Evolutionary conservation across 2,113 vertebrate species (phyloP), one percentile per base, ranked within the genome.

Genomic region (Apodemus sylvaticus): DNA sequence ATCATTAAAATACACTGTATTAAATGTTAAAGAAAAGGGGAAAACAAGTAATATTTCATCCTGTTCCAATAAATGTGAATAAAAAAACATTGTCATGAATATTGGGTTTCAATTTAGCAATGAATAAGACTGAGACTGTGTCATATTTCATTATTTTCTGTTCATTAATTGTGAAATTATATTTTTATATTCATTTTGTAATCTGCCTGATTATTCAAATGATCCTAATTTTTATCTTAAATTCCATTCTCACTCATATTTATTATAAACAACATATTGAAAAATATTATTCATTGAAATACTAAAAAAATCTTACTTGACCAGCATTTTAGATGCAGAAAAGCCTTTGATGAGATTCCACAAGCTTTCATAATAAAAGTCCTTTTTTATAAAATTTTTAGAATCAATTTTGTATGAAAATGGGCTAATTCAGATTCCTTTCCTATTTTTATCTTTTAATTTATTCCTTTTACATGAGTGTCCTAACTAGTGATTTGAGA

Each of bases 1-100:
- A 13, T 45, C 34, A 70, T 22, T 14, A 60, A 86, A 20, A 4
- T 60, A n/a, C n/a, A 62, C 7, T 60, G 1, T 79, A 79, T 60
- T 45, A 79, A 93, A 64, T 53, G 2, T 16, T 60, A 71, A 71
- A 60, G 58, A 20, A 93, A 76, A 76, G 29, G 16, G 53, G 70
- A 71, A 51, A 86, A 62, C 10, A 76, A 39, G 82, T 22, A 68
- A 71, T 20, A 13, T 79, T 10, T 71, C 39, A 79, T 19, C 7
- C 12, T 62, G 26, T 78, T 42, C 24, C 7, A 29, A 16, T 79
- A 81, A 29, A 73, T 73, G 39, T 73, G 24, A 51, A 7, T 14
- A 53, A 2, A 0, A 0, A 9, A 10, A n/a, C 1, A 14, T 62
- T 87, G 6, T 51, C 39, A 20, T 85, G 26, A 1, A 66, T 3